Evolutionary conservation across 1,140 invertebrate species (phyloP).

Genomic region (Drosophila funebris): DNA sequence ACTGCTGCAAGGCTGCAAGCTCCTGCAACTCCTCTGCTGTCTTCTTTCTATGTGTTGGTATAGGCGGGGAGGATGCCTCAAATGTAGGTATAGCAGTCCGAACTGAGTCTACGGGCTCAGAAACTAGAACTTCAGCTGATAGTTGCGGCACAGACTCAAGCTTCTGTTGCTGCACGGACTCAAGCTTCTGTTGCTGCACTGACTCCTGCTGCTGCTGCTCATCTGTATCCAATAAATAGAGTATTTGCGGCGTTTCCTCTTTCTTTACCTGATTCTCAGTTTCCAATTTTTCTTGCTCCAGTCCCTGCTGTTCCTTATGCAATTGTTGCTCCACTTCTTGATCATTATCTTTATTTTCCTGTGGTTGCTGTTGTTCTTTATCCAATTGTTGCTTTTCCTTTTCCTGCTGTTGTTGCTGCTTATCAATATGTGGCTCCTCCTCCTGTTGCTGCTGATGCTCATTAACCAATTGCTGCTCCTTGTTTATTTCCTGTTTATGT

Average conservation of each 20-base stretch:
- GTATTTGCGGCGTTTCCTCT: background rate
- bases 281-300: background rate
- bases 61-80: constrained; percentile 44
- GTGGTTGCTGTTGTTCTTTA: background rate
- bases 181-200: background rate
- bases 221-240: background rate
- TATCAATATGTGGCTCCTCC: background rate
- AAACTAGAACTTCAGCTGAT: background rate
- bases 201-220: background rate
- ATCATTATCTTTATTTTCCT: background rate
- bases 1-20: constrained; percentile 4
- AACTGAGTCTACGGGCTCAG: background rate
- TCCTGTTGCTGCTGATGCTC: background rate
- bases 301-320: background rate
- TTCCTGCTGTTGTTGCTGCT: background rate
- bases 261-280: background rate
- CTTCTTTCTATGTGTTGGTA: constrained; percentile 56
- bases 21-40: constrained; percentile 44
- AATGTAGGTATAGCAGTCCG: background rate
- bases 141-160: background rate
- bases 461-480: background rate
- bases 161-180: background rate
- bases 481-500: background rate
- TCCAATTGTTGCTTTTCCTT: background rate
- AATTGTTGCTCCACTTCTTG: background rate